Conservation (phyloP, 2,113 vertebrate species). For the Cricetomys ansorgei region DNA sequence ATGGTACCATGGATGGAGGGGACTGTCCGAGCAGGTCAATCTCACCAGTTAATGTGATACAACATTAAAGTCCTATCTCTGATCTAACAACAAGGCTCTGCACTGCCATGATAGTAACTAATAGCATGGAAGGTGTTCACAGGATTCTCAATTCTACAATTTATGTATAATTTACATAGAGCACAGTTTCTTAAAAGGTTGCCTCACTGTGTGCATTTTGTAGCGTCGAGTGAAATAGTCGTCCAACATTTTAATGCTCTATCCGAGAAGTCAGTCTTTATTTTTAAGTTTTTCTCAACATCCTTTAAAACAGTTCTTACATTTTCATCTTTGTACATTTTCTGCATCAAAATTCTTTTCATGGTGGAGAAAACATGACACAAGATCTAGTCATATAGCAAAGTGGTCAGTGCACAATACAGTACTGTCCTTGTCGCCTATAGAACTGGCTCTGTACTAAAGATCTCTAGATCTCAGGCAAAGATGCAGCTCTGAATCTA, state of each 20-base stretch:
- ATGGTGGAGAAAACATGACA: neutral
- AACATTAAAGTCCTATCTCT: neutral
- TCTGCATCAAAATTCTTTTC: neutral
- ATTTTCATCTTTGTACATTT: neutral
- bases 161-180: neutral
- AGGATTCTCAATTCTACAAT: constrained; percentile 13
- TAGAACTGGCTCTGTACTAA: neutral
- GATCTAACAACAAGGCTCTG: neutral
- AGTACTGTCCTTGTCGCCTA: neutral
- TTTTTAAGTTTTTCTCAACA: neutral
- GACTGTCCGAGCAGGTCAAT: neutral
- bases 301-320: neutral
- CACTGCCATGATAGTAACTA: neutral
- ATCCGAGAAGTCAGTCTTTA: neutral
- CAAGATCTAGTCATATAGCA: neutral
- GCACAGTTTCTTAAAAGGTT: neutral
- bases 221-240: neutral
- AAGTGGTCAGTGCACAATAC: neutral
- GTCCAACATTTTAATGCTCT: neutral
- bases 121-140: neutral
- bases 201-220: neutral
- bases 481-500: too few relatives aligned
- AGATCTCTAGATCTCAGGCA: neutral
- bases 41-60: neutral
- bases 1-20: neutral